phyloP scores from a whole-genome alignment of 2,113 vertebrate species.

The Pluvianellus socialis region DNA sequence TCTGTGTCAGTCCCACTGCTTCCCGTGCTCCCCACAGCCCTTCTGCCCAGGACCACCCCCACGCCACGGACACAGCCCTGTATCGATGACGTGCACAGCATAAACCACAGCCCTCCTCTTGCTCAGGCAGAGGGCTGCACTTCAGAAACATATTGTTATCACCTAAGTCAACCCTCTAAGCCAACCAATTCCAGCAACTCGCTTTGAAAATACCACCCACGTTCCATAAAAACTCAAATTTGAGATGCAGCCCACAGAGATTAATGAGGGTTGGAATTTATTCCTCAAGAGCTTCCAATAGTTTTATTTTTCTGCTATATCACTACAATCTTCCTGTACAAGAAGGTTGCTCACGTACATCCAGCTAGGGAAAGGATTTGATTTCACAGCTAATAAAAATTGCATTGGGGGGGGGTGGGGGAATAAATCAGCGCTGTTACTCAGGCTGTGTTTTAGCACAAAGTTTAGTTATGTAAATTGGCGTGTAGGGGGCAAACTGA shows the following conservation, averaged over 20 bases:
- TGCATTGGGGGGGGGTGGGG: neutral
- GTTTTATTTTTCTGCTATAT: neutral
- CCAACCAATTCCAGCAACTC: neutral
- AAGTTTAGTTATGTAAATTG: neutral
- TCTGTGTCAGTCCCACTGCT: neutral
- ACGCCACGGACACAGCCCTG: fast-evolving
- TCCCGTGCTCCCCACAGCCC: fast-evolving
- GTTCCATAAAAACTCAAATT: neutral
- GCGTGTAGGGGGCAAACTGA: neutral
- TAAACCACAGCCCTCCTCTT: neutral
- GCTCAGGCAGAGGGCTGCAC: neutral
- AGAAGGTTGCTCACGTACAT: neutral
- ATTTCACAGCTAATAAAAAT: neutral
- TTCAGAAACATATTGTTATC: neutral
- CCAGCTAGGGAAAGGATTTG: neutral
- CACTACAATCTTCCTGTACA: neutral
- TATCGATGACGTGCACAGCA: fast-evolving
- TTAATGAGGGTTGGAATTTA: constrained; percentile 34
- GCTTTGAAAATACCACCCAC: constrained; percentile 17
- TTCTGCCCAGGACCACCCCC: neutral
- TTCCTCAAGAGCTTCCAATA: neutral
- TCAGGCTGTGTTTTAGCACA: neutral
- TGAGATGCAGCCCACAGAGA: constrained; percentile 37
- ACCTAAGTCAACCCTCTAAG: neutral
- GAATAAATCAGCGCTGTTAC: neutral